A percentile compares a stretch with the other conserved stretches of the same genome.
These are phyloP conservation scores for Dascyllus trimaculatus DNA, from an alignment of 2,113 vertebrate species.

Conservation along the genomic window DNA sequence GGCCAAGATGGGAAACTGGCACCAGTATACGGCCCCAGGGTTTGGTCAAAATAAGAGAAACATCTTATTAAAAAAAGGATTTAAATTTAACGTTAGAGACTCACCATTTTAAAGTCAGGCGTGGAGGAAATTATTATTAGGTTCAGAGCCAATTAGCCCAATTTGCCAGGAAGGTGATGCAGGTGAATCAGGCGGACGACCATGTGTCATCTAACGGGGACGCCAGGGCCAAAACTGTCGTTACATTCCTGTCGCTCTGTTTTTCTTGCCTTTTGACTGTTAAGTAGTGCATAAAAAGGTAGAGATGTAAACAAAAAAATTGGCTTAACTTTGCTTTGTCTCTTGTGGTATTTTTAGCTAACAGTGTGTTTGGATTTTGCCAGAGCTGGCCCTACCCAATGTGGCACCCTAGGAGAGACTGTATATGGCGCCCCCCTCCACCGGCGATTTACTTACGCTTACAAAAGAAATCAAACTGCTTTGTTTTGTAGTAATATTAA, in stretches of 20 bases:
- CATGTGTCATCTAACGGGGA: neutral
- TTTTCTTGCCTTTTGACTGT: neutral
- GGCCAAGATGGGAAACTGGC: conserved; percentile 55
- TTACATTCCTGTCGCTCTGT: neutral
- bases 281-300: neutral
- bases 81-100: conserved; percentile 33
- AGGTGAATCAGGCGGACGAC: neutral
- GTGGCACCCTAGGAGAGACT: no score
- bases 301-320: no score
- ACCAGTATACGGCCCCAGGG: conserved; percentile 37
- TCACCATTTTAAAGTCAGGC: conserved; percentile 17
- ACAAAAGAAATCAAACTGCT: no score
- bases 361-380: neutral
- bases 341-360: neutral
- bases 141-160: conserved; percentile 41
- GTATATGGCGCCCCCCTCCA: no score
- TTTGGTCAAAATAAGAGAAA: conserved; percentile 19
- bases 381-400: no score
- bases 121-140: neutral
- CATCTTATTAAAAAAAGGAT: conserved; percentile 29
- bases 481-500: no score
- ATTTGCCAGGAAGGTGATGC: conserved; percentile 26
- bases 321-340: no score
- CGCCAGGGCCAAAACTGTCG: neutral
- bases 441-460: no score